These are phyloP conservation scores for Mesitornis unicolor DNA, from an alignment of 2,113 vertebrate species.

Conservation along the genomic window DNA sequence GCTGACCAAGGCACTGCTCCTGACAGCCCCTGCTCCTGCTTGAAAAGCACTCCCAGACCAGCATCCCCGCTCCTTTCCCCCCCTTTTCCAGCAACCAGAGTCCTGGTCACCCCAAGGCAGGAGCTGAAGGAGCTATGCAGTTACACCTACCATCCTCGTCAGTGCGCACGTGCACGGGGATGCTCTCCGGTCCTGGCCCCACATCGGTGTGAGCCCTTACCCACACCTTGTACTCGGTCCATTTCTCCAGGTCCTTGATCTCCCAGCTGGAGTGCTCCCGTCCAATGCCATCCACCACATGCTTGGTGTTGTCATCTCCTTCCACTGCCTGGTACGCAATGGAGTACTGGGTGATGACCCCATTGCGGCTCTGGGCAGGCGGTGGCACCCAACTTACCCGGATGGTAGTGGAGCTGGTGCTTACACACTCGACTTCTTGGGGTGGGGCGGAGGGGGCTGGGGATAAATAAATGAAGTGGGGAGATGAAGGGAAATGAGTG, in stretches of 20 bases:
- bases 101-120: neutral
- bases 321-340: slow-evolving; percentile 89
- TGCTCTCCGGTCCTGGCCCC: slow-evolving; percentile 94
- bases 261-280: slow-evolving; percentile 88
- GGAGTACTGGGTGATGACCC: slow-evolving; percentile 94
- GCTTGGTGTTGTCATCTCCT: slow-evolving; percentile 90
- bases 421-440: slow-evolving; percentile 91
- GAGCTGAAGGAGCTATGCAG: neutral
- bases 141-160: slow-evolving; percentile 92
- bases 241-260: slow-evolving; percentile 96
- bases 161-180: slow-evolving; percentile 88
- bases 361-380: slow-evolving; percentile 91
- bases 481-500: slow-evolving; percentile 77
- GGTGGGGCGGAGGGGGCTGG: slow-evolving; percentile 97
- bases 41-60: neutral
- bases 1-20: neutral
- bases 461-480: slow-evolving; percentile 84
- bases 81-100: neutral
- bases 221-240: slow-evolving; percentile 98
- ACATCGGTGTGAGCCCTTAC: slow-evolving; percentile 97
- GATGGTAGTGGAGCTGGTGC: slow-evolving; percentile 93
- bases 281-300: slow-evolving; percentile 87
- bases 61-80: neutral
- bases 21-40: neutral
- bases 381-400: slow-evolving; percentile 99